phyloP scores from a whole-genome alignment of 2,797 vertebrate species.

The Anableps anableps region DNA sequence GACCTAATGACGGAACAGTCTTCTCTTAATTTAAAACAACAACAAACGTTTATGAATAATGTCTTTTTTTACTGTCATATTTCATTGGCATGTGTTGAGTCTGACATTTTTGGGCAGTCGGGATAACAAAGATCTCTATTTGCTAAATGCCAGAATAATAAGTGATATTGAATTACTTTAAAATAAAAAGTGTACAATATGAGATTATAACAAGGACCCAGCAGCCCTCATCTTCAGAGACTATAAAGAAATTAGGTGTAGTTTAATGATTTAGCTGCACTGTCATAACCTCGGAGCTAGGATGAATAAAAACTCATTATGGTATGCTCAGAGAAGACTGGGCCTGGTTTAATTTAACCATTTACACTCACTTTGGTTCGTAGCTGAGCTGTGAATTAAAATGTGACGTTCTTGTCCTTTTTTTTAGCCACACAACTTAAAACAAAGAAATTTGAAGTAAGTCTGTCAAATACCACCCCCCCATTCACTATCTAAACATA shows the following conservation, averaged over 20 bases:
- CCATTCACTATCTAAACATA: conserved; percentile 38
- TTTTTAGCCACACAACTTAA: conserved; percentile 36
- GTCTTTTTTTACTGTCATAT: neutral
- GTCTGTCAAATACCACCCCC: conserved; percentile 54
- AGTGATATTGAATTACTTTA: neutral
- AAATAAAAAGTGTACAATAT: neutral
- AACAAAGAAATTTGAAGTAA: conserved; percentile 39
- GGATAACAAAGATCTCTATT: neutral
- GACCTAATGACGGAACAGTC: neutral
- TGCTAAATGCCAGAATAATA: neutral
- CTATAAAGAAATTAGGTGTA: conserved; percentile 40
- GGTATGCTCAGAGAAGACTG: conserved; percentile 19
- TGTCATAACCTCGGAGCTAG: neutral
- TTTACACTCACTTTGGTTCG: conserved; percentile 1
- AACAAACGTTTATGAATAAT: neutral
- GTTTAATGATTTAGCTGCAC: conserved; percentile 32
- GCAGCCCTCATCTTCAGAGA: neutral
- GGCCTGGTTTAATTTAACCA: conserved; percentile 27
- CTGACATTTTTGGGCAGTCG: neutral
- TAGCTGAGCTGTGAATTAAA: conserved; percentile 6
- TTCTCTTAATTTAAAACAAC: neutral
- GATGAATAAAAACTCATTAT: neutral
- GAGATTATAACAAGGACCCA: neutral
- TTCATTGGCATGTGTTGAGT: neutral
- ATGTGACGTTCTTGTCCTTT: conserved; percentile 41